Conservation (phyloP, 2,797 vertebrate genomes). For the Cossypha polioptera region DNA sequence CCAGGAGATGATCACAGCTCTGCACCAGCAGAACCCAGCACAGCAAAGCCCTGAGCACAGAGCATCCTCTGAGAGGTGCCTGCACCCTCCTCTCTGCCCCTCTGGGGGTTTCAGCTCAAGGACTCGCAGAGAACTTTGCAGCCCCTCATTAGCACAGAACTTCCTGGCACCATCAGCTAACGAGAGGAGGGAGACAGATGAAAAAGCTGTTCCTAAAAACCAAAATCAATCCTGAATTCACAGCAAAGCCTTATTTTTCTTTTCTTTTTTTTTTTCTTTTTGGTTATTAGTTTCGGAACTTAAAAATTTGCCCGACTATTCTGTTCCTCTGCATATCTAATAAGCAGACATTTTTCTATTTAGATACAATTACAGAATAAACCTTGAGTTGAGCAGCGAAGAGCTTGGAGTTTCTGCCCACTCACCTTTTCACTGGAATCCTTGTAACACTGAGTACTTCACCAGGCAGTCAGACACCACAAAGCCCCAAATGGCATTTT, state of each 20-base stretch:
- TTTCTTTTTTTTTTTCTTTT: neutral
- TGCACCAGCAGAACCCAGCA: neutral
- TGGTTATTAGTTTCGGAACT: neutral
- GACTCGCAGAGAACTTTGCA: neutral
- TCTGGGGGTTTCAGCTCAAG: neutral
- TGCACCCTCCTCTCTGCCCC: neutral
- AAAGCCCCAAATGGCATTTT: constrained; percentile 54
- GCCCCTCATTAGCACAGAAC: constrained; percentile 23
- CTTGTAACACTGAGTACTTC: neutral
- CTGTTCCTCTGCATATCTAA: neutral
- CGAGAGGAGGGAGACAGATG: neutral
- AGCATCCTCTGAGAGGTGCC: neutral
- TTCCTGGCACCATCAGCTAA: constrained; percentile 8
- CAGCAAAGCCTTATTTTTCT: neutral
- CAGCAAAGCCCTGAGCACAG: neutral
- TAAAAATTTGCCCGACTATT: neutral
- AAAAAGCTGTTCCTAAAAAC: constrained; percentile 7
- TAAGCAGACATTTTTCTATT: neutral
- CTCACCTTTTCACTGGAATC: neutral
- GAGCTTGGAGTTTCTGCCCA: neutral
- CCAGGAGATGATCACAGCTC: neutral
- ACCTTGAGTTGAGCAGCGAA: neutral
- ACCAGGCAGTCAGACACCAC: neutral
- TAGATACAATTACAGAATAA: neutral
- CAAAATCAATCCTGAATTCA: neutral